phyloP scores from a whole-genome alignment of 2,888 invertebrate species.

The Ormyrus pomaceus region DNA sequence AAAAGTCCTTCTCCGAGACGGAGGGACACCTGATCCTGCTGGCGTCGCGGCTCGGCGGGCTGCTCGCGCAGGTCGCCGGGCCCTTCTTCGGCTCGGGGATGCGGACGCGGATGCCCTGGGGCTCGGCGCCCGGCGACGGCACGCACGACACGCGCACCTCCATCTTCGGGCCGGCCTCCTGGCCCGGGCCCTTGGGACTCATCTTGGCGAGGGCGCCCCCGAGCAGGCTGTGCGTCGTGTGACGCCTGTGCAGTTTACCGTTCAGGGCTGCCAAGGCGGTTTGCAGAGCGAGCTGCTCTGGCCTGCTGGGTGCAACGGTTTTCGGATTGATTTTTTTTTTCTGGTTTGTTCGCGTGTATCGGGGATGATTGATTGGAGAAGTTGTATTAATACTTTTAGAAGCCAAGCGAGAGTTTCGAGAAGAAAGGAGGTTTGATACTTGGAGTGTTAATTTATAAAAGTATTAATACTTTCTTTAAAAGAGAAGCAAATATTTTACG shows the following conservation, averaged over 20 bases:
- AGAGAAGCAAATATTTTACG: too few relatives aligned
- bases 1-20: constrained; percentile 71
- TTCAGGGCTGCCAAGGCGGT: constrained; percentile 60
- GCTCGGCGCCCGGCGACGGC: constrained; percentile 68
- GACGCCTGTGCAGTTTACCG: constrained; percentile 63
- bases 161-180: constrained; percentile 65
- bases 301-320: neutral
- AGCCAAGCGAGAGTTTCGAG: too few relatives aligned
- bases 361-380: too few relatives aligned
- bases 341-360: neutral
- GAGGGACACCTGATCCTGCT: constrained; percentile 68
- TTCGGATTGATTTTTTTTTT: neutral
- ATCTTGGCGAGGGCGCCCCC: constrained; percentile 60
- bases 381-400: too few relatives aligned
- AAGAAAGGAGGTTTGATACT: neutral
- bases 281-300: constrained; percentile 22
- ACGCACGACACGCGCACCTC: constrained; percentile 72
- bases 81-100: constrained; percentile 72
- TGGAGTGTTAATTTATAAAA: neutral
- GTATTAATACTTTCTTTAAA: too few relatives aligned
- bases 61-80: constrained; percentile 58
- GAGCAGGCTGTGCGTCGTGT: constrained; percentile 57
- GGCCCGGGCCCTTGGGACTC: constrained; percentile 71
- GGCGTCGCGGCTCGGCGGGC: constrained; percentile 63
- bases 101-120: constrained; percentile 70